These are phyloP conservation scores for Lepilemur ruficaudatus DNA, from an alignment of 2,797 vertebrate species.

Conservation along the genomic window DNA sequence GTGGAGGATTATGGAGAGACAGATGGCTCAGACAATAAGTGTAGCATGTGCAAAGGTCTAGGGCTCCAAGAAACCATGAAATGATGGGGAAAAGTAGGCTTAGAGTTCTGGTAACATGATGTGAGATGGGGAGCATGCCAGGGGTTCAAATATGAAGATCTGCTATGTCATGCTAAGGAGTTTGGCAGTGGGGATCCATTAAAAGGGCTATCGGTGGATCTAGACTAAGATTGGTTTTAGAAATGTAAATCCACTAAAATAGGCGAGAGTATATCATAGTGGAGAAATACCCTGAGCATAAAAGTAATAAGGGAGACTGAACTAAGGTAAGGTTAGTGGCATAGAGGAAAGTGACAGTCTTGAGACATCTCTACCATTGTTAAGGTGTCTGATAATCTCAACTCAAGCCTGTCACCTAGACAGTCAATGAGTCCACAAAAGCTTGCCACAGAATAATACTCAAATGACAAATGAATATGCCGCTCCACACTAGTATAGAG, in stretches of 20 bases:
- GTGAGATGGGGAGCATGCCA: no score
- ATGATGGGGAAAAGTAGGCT: neutral
- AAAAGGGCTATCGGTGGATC: neutral
- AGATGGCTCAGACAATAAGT: neutral
- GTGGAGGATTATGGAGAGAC: rapidly evolving
- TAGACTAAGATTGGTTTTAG: neutral
- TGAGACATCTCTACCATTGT: neutral
- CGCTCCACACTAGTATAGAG: rapidly evolving
- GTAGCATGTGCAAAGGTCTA: neutral
- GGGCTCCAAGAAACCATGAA: neutral
- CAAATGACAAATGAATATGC: neutral
- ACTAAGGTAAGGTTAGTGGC: neutral
- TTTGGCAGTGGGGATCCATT: neutral
- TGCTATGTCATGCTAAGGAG: neutral
- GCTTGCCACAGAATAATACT: neutral
- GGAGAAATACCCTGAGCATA: neutral
- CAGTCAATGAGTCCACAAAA: neutral
- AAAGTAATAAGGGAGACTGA: neutral
- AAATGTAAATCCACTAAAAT: neutral
- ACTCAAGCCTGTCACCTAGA: neutral
- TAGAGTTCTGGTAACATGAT: neutral
- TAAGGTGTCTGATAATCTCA: neutral
- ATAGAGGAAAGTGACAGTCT: neutral
- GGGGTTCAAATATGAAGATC: neutral
- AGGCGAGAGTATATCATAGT: neutral